A percentile compares a stretch with the other conserved stretches of the same genome.
Conservation (phyloP, 1,140 invertebrate genomes). For the Pseudomyrmex concolor region DNA sequence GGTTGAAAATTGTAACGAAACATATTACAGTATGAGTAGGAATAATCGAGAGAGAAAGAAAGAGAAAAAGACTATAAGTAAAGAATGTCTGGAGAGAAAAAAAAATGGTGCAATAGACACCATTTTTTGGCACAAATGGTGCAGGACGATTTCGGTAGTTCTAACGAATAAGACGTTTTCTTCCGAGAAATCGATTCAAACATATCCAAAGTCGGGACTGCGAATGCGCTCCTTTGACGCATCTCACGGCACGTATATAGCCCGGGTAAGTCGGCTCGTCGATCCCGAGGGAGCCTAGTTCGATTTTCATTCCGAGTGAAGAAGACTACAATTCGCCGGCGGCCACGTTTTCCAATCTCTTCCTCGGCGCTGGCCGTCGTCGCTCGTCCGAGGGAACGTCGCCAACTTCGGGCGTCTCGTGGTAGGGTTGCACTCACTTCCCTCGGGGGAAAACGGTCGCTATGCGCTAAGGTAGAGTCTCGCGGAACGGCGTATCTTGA, state of each 20-base stretch:
- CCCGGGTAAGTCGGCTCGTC: conserved; percentile 34
- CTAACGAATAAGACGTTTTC: conserved; percentile 39
- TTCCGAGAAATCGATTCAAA: conserved; percentile 23
- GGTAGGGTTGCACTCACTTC: conserved; percentile 26
- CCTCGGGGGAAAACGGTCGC: conserved; percentile 40
- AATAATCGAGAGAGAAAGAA: too few relatives aligned
- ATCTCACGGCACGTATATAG: not conserved
- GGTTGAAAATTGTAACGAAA: not conserved
- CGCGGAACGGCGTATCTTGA: conserved; percentile 68
- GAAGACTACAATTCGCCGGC: conserved; percentile 59
- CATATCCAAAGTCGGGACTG: not conserved
- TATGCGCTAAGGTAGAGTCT: conserved; percentile 14
- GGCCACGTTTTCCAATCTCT: conserved; percentile 61
- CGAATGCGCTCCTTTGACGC: conserved; percentile 13
- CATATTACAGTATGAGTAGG: not conserved
- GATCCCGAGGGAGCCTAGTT: conserved; percentile 45
- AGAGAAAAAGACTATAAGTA: not conserved
- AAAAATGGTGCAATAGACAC: conserved; percentile 16
- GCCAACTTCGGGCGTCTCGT: conserved; percentile 56
- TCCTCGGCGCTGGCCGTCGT: conserved; percentile 23
- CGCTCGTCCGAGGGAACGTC: conserved; percentile 52
- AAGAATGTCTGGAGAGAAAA: not conserved
- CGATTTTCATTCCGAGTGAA: conserved; percentile 58
- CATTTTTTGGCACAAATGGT: too few relatives aligned
- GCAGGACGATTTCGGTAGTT: conserved; percentile 4